Base-by-base conservation (phyloP, 2,888 invertebrate genomes). In the Acholoe squamosa region DNA sequence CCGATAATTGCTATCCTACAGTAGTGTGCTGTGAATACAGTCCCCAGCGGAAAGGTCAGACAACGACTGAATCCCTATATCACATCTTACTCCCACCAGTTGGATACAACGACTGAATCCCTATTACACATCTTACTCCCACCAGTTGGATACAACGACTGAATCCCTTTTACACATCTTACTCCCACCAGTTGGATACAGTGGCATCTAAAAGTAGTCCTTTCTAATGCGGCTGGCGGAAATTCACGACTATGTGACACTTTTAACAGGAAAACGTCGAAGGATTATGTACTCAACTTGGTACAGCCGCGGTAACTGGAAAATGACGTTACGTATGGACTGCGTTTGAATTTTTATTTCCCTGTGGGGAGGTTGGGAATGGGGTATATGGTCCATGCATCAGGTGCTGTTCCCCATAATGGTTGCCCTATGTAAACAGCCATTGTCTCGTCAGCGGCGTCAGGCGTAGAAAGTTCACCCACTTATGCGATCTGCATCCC, bases 381-480 rank as follows among this genome's bases (percentile, higher is more conserved):
- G 28, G 25, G 71, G 71, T n/a, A 71, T n/a, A 28, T 22, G 71
- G 71, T 14, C 71, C 71, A 71, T 71, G 71, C 71, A 71, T 71
- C 71, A 71, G 28, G 12, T 7, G 71, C 28, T 16, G 5, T 14
- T 28, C 71, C 67, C 3, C 61, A 14, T 71, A 71, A 71, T 71
- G 31, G n/a, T 28, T 14, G 31, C 71, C 28, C 25, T 71, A 28
- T 25, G 71, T 31, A 71, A 71, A 71, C 71, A 71, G 71, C 3
- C 71, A n/a, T 71, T 71, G 71, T 71, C 71, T 71, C 71, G 14
- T 61, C 12, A 61, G 61, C 14, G 61, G 19, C 61, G 61, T 7
- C 14, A 61, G 61, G 22, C 61, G 61, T n/a, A n/a, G 61, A 3
- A 28, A 28, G 71, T 31, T 71, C 71, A 71, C 71, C 71, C 71